A percentile compares a stretch with the other conserved stretches of the same genome.
phyloP scores from a whole-genome alignment of 2,797 vertebrate genomes.

The Molossus alvarezi region DNA sequence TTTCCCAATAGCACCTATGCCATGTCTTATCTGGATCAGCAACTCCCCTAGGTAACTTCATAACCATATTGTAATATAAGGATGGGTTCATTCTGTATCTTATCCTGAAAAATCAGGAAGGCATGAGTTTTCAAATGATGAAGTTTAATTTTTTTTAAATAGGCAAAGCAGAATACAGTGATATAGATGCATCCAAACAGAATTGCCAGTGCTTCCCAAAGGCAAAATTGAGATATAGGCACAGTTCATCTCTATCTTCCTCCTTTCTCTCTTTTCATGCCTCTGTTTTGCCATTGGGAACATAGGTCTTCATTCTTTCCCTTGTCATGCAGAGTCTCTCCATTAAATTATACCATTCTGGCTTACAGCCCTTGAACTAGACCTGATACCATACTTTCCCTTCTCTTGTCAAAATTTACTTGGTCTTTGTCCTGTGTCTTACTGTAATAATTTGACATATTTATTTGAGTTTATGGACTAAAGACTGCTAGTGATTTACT shows the following conservation, averaged over 20 bases:
- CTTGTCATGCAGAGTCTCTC: not conserved
- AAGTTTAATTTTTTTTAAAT: constrained; percentile 58
- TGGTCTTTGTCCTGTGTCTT: not conserved
- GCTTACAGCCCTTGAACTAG: not conserved
- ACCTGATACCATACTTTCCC: not conserved
- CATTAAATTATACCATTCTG: not conserved
- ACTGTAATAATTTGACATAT: constrained; percentile 1
- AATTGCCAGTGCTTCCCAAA: constrained; percentile 47
- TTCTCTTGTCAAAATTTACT: constrained; percentile 45
- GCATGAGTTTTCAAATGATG: constrained; percentile 35
- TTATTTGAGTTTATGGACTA: constrained; percentile 60
- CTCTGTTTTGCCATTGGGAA: constrained; percentile 6
- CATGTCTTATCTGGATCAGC: constrained; percentile 32
- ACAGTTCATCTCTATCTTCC: constrained; percentile 11
- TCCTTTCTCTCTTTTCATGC: not conserved
- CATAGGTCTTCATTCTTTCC: not conserved
- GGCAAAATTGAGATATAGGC: constrained; percentile 56
- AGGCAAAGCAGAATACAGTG: constrained; percentile 10
- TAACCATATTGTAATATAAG: constrained; percentile 37
- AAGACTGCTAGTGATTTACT: constrained; percentile 37
- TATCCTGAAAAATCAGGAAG: constrained; percentile 61
- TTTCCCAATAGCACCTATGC: not conserved
- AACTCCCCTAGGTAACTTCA: constrained; percentile 3
- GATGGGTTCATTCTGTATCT: not conserved
- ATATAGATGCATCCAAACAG: constrained; percentile 51